Conservation (phyloP, 1,140 invertebrate species). For the Drosophila erecta region DNA sequence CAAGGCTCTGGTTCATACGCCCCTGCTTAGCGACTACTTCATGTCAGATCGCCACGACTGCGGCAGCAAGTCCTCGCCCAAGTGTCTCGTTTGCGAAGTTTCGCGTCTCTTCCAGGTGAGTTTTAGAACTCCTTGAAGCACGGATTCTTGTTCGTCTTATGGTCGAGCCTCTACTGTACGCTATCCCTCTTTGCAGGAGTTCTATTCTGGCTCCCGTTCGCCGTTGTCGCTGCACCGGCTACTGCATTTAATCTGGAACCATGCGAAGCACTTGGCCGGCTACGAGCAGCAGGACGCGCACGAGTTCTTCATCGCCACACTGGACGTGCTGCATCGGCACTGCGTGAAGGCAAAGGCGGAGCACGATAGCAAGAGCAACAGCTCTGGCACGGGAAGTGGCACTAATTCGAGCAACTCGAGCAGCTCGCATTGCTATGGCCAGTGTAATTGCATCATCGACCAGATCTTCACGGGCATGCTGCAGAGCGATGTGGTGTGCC, state of each 20-base stretch:
- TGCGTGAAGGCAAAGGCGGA: slow-evolving; percentile 84
- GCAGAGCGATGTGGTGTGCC: slow-evolving; percentile 98
- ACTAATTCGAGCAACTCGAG: slow-evolving; percentile 60
- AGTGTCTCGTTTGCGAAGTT: slow-evolving; percentile 97
- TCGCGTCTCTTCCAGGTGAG: slow-evolving; percentile 90
- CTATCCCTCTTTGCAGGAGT: slow-evolving; percentile 87
- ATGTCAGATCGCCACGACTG: slow-evolving; percentile 96
- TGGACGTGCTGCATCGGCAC: slow-evolving; percentile 93
- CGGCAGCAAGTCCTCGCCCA: slow-evolving; percentile 87
- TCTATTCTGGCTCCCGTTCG: slow-evolving; percentile 95
- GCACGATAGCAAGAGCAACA: slow-evolving; percentile 63
- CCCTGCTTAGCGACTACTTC: slow-evolving; percentile 97
- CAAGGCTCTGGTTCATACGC: slow-evolving; percentile 95
- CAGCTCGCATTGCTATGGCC: slow-evolving; percentile 86
- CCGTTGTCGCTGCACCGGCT: slow-evolving; percentile 95
- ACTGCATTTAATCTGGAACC: slow-evolving; percentile 98
- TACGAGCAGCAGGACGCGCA: slow-evolving; percentile 99
- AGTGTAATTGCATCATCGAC: slow-evolving; percentile 98
- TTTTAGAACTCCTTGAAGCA: background rate
- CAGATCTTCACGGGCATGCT: slow-evolving; percentile 98
- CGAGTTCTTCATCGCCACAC: slow-evolving; percentile 98
- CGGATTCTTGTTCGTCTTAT: too few relatives aligned
- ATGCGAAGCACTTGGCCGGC: slow-evolving; percentile 96
- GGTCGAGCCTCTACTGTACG: too few relatives aligned
- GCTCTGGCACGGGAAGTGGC: slow-evolving; percentile 58